Percentiles rank a stretch among this genome's conserved stretches.
Evolutionary conservation across 1,140 invertebrate genomes (phyloP).

Genomic region (Saccostrea echinata): DNA sequence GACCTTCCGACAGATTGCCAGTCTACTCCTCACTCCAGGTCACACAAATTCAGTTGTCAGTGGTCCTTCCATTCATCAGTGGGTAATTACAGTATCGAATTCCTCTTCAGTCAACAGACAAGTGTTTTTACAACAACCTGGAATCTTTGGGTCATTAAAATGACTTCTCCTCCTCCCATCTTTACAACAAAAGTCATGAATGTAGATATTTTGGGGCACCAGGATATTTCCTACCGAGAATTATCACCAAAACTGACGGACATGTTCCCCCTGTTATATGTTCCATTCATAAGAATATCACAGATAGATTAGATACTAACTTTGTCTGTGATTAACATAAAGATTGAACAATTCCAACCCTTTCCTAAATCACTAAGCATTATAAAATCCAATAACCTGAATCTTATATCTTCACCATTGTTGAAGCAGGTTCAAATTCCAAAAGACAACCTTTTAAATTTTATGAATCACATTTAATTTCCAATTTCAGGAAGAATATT

Average conservation of each 20-base stretch:
- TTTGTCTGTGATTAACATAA: not conserved
- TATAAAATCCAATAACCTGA: not conserved
- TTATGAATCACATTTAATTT: constrained; percentile 33
- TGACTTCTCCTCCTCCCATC: not conserved
- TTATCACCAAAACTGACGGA: constrained; percentile 1
- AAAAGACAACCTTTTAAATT: not conserved
- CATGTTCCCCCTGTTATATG: not conserved
- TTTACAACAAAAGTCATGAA: not conserved
- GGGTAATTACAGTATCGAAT: not conserved
- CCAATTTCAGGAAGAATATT: not conserved
- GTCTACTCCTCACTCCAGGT: not conserved
- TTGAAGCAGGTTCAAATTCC: not conserved
- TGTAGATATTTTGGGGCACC: not conserved
- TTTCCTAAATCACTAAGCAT: not conserved
- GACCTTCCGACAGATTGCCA: not conserved
- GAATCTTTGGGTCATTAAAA: not conserved
- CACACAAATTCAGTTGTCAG: not conserved
- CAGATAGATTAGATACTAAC: constrained; percentile 10
- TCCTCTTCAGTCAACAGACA: not conserved
- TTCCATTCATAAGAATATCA: constrained; percentile 22
- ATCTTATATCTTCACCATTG: not conserved
- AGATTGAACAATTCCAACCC: not conserved
- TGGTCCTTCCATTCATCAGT: not conserved
- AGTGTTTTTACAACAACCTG: not conserved
- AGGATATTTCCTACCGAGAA: constrained; percentile 27